These are phyloP conservation scores for Apis laboriosa DNA, from an alignment of 1,140 invertebrate genomes.

Conservation along the genomic window DNA sequence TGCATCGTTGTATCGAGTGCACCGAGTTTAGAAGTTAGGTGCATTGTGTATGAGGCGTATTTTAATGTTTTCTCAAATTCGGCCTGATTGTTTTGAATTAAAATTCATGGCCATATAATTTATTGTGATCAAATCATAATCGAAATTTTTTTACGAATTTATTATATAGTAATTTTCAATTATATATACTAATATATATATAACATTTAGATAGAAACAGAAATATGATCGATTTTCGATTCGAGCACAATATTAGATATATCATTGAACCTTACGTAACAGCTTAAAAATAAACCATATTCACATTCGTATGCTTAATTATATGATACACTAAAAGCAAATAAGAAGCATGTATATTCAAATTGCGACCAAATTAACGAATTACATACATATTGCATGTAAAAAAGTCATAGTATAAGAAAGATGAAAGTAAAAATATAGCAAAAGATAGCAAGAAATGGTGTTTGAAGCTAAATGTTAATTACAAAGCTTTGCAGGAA, in stretches of 20 bases:
- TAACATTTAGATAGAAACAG: no score
- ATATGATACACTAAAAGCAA: constrained; percentile 16
- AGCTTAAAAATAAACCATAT: constrained; percentile 21
- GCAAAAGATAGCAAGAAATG: not conserved
- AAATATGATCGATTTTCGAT: not conserved
- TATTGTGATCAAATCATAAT: constrained; percentile 1
- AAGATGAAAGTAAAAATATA: not conserved
- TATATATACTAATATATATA: not conserved
- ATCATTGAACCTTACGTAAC: constrained; percentile 21
- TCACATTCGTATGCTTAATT: constrained; percentile 26
- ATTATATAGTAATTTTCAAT: not conserved
- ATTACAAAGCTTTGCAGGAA: constrained; percentile 4
- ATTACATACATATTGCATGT: not conserved
- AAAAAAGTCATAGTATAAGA: no score
- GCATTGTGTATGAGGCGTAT: not conserved
- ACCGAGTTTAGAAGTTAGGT: constrained; percentile 48
- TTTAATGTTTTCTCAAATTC: constrained; percentile 4
- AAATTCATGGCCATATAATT: not conserved
- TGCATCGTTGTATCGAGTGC: constrained; percentile 49
- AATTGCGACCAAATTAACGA: not conserved
- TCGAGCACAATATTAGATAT: constrained; percentile 9
- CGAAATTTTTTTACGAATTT: no score
- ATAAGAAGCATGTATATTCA: constrained; percentile 25
- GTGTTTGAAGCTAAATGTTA: constrained; percentile 16
- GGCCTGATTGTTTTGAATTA: not conserved